Evolutionary conservation across 2,888 invertebrate genomes (phyloP).

Genomic region (Rotaria macrura): DNA sequence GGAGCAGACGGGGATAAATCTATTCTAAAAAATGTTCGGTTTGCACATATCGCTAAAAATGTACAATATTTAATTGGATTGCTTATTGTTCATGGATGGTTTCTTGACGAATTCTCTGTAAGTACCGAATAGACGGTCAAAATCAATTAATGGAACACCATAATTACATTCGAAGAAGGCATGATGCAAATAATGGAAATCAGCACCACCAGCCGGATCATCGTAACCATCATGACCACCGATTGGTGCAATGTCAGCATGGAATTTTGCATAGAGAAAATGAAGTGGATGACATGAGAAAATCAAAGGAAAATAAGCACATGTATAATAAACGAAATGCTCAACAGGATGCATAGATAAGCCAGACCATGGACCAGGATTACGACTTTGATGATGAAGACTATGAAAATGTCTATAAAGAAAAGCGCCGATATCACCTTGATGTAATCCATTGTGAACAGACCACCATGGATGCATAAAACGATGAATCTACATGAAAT

Average conservation of each 20-base stretch:
- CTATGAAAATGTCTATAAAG: not conserved
- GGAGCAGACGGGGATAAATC: too few relatives aligned
- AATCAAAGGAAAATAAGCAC: not conserved
- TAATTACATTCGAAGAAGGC: not conserved
- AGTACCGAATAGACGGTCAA: not conserved
- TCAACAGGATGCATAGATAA: not conserved
- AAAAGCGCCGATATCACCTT: not conserved
- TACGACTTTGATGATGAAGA: not conserved
- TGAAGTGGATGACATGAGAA: not conserved
- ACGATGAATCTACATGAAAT: not conserved
- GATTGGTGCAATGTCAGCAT: not conserved
- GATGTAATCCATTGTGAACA: not conserved
- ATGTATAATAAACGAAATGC: not conserved
- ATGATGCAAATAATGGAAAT: not conserved
- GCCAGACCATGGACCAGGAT: not conserved
- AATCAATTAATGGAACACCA: not conserved
- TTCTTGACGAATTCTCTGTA: not conserved
- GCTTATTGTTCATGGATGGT: not conserved
- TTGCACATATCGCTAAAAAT: too few relatives aligned
- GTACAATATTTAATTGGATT: not conserved
- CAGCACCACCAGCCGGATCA: not conserved
- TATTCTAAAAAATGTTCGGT: too few relatives aligned
- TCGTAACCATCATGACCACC: not conserved
- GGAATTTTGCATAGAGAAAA: not conserved
- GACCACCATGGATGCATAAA: conserved; percentile 3